phyloP scores from a whole-genome alignment of 2,113 vertebrate species.

The Oreochromis niloticus region DNA sequence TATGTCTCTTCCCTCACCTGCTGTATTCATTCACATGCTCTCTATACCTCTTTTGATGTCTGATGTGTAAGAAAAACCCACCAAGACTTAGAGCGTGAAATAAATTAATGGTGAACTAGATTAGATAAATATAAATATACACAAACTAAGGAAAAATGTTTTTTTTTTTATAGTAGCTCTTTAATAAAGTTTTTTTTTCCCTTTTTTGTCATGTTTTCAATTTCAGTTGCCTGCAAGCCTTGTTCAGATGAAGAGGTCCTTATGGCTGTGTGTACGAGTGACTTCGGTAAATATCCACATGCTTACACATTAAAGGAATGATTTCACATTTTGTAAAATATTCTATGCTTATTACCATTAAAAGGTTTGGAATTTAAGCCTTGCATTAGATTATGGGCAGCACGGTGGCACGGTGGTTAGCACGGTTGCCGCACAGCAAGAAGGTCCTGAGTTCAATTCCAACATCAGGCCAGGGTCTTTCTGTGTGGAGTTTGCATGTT shows the following conservation, averaged over 20 bases:
- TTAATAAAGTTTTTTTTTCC: background rate
- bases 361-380: background rate
- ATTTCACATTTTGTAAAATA: background rate
- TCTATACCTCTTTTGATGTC: background rate
- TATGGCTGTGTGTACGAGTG: slow-evolving; percentile 88
- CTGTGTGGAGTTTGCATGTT: too few species aligned
- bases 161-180: background rate
- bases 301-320: background rate
- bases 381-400: background rate
- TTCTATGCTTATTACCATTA: background rate
- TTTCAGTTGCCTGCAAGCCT: slow-evolving; percentile 79
- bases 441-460: background rate
- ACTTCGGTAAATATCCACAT: slow-evolving; percentile 79
- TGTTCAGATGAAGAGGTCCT: slow-evolving; percentile 89
- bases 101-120: background rate
- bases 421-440: background rate
- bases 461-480: too few species aligned
- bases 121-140: background rate
- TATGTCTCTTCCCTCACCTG: slow-evolving; percentile 41
- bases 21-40: slow-evolving; percentile 29
- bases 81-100: background rate
- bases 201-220: background rate
- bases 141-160: background rate
- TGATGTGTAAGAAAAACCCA: background rate
- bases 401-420: background rate